Conservation (phyloP, 2,113 vertebrate species). For the Penelope pileata region DNA sequence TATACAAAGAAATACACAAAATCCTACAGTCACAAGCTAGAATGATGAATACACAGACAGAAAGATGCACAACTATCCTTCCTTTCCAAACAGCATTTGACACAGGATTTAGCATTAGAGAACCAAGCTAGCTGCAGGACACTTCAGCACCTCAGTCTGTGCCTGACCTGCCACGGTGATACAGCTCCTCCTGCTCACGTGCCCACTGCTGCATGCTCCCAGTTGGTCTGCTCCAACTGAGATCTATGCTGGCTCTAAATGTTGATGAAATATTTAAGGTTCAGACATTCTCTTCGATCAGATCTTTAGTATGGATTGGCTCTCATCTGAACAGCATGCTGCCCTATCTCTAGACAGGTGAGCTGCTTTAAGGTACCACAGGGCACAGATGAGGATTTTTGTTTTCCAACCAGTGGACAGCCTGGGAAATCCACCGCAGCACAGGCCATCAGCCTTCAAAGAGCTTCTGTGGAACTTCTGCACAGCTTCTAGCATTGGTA, state of each 20-base stretch:
- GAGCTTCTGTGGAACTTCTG: background rate
- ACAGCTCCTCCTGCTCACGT: background rate
- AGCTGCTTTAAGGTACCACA: background rate
- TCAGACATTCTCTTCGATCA: background rate
- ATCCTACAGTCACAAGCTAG: rapidly evolving
- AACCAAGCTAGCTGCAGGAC: background rate
- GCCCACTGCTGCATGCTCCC: background rate
- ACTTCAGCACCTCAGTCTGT: background rate
- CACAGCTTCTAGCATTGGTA: background rate
- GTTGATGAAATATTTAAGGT: background rate
- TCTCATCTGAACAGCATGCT: background rate
- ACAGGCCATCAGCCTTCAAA: background rate
- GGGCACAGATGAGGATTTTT: background rate
- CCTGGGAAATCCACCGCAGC: background rate
- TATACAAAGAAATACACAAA: background rate
- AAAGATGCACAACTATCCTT: background rate
- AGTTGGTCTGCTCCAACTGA: background rate
- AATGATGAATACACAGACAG: background rate
- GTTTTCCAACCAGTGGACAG: background rate
- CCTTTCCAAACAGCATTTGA: background rate
- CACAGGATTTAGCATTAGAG: background rate
- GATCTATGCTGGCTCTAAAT: too few species aligned
- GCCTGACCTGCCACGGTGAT: too few species aligned
- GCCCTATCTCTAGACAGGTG: background rate
- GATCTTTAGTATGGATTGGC: background rate